A percentile compares a stretch with the other conserved stretches of the same genome.
phyloP scores from a whole-genome alignment of 1,140 invertebrate genomes.

The Venturia canescens region DNA sequence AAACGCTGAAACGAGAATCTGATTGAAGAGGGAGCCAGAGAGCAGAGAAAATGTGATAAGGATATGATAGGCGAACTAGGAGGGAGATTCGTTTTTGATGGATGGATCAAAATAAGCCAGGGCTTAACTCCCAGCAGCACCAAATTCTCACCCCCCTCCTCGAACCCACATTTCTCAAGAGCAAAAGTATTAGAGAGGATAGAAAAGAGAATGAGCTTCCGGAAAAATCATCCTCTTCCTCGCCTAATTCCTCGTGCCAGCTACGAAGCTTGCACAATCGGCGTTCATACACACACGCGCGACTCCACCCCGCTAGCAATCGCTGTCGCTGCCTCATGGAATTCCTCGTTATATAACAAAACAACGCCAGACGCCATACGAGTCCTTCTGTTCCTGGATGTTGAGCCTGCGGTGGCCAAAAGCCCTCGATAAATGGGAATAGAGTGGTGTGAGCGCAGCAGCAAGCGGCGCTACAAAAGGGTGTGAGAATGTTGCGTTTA shows the following conservation, averaged over 20 bases:
- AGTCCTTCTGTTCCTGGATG: not conserved
- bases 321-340: not conserved
- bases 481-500: conserved; percentile 30
- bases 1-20: not conserved
- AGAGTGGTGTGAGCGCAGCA: not conserved
- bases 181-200: too few species aligned
- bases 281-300: not conserved
- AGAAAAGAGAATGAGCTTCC: not conserved
- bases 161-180: too few species aligned
- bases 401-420: not conserved
- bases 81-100: not conserved
- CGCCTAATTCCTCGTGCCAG: not conserved
- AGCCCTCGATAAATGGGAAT: not conserved
- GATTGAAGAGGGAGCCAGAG: not conserved
- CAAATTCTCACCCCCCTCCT: not conserved
- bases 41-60: not conserved
- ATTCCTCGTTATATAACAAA: conserved; percentile 33
- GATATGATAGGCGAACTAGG: not conserved
- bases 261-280: not conserved
- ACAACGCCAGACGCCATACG: not conserved
- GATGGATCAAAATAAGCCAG: not conserved
- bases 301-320: not conserved
- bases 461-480: not conserved
- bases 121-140: not conserved
- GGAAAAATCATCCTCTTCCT: not conserved